A percentile compares a stretch with the other conserved stretches of the same genome.
phyloP scores from a whole-genome alignment of 1,140 invertebrate genomes.

The Megathymus violae region DNA sequence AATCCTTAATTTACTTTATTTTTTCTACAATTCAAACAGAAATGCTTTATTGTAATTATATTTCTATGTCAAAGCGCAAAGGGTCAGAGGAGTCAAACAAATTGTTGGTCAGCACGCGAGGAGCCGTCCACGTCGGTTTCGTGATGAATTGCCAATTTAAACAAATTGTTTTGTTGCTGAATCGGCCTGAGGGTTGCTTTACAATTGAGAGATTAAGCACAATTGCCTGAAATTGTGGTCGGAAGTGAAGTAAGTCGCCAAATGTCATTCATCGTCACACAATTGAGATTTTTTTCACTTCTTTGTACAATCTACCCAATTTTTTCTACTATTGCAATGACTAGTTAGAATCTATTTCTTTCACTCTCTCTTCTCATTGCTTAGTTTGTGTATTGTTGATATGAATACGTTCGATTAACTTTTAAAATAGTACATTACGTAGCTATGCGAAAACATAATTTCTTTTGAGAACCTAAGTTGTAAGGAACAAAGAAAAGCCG shows the following conservation, averaged over 20 bases:
- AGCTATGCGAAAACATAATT: too few species aligned
- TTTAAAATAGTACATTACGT: too few species aligned
- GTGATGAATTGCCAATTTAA: constrained; percentile 46
- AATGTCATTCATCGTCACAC: neutral
- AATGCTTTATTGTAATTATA: constrained; percentile 1
- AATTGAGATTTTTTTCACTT: neutral
- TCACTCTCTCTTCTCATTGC: too few species aligned
- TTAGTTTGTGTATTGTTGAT: too few species aligned
- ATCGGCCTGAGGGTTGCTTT: constrained; percentile 17
- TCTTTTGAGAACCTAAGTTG: too few species aligned
- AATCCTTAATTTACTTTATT: too few species aligned
- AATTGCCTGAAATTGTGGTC: constrained; percentile 25
- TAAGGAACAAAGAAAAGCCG: too few species aligned
- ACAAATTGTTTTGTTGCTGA: constrained; percentile 38
- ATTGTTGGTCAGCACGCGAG: constrained; percentile 49
- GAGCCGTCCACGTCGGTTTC: constrained; percentile 14
- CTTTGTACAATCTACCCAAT: neutral
- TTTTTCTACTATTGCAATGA: too few species aligned
- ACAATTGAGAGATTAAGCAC: constrained; percentile 24
- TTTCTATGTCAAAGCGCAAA: constrained; percentile 12
- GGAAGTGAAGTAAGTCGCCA: constrained; percentile 12
- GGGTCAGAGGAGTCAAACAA: constrained; percentile 25
- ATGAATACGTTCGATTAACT: too few species aligned
- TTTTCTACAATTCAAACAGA: constrained; percentile 10
- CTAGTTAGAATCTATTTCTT: too few species aligned